Evolutionary conservation across 2,888 invertebrate genomes (phyloP).

Genomic region (Troglohyphantes excavatus): DNA sequence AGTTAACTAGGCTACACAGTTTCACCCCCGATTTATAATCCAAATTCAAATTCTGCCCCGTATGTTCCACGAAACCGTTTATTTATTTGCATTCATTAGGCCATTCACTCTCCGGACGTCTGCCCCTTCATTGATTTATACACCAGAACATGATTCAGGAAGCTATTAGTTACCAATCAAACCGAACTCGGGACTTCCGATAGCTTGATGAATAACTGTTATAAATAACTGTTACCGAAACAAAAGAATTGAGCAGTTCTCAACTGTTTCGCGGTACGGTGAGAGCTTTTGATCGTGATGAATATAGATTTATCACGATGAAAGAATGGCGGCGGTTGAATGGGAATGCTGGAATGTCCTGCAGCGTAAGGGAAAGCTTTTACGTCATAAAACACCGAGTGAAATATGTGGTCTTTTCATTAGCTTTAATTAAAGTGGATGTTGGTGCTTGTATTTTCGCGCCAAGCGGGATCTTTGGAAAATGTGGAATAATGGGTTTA

Average conservation of each 20-base stretch:
- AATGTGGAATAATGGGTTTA: not conserved
- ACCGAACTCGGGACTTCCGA: not conserved
- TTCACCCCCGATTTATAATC: no score
- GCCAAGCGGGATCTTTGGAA: not conserved
- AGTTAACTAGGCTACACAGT: no score
- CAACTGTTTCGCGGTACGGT: not conserved
- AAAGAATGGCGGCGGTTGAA: not conserved
- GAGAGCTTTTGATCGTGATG: not conserved
- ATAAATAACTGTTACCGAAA: constrained; percentile 5
- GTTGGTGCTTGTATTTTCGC: not conserved
- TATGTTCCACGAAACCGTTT: not conserved
- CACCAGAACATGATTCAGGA: not conserved
- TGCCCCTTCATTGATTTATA: not conserved
- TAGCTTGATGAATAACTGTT: constrained; percentile 8
- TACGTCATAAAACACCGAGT: not conserved
- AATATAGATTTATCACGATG: constrained; percentile 17
- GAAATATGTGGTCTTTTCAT: constrained; percentile 40
- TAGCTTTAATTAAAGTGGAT: constrained; percentile 35
- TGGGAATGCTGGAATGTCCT: constrained; percentile 12
- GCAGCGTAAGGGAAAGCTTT: constrained; percentile 7
- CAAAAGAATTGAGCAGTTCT: not conserved
- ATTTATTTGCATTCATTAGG: not conserved
- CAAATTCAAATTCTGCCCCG: not conserved
- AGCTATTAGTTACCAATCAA: not conserved
- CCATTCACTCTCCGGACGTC: not conserved